Percentiles rank a stretch among this genome's conserved stretches.
Conservation (phyloP, 2,797 vertebrate genomes). For the Macrochelys suwanniensis region DNA sequence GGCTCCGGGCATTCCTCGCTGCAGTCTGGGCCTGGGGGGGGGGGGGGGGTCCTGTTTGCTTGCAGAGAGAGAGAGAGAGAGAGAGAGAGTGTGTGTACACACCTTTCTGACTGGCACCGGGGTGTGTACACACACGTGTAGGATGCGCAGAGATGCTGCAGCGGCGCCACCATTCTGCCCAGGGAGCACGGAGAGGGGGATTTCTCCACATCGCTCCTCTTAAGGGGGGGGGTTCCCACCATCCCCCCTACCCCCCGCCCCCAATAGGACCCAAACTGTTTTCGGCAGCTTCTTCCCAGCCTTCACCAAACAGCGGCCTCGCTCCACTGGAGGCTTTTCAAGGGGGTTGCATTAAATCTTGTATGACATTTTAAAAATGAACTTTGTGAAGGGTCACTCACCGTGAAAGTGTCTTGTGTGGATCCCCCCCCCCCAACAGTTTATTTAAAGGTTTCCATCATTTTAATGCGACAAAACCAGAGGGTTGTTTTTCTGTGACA, state of each 20-base stretch:
- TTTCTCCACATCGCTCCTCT: neutral
- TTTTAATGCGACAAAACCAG: neutral
- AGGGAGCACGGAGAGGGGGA: neutral
- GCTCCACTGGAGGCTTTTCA: constrained; percentile 53
- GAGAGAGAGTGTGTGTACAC: no score
- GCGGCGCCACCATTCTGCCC: no score
- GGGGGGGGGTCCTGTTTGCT: no score
- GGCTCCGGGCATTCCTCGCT: no score
- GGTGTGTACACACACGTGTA: neutral
- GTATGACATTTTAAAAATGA: constrained; percentile 61
- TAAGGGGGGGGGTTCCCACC: neutral
- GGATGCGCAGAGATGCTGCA: neutral
- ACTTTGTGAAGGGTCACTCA: constrained; percentile 62
- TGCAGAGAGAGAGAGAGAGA: no score
- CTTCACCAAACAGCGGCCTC: neutral
- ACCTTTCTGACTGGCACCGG: neutral
- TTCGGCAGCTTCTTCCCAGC: neutral
- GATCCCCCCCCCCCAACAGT: neutral
- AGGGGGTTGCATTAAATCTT: constrained; percentile 48
- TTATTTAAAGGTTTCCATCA: neutral
- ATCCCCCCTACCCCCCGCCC: neutral
- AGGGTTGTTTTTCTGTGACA: neutral
- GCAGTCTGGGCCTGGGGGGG: no score
- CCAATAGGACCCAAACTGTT: neutral
- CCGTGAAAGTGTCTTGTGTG: constrained; percentile 47